These are phyloP conservation scores for Leucophenga maculata DNA, from an alignment of 2,888 invertebrate species.

Conservation along the genomic window DNA sequence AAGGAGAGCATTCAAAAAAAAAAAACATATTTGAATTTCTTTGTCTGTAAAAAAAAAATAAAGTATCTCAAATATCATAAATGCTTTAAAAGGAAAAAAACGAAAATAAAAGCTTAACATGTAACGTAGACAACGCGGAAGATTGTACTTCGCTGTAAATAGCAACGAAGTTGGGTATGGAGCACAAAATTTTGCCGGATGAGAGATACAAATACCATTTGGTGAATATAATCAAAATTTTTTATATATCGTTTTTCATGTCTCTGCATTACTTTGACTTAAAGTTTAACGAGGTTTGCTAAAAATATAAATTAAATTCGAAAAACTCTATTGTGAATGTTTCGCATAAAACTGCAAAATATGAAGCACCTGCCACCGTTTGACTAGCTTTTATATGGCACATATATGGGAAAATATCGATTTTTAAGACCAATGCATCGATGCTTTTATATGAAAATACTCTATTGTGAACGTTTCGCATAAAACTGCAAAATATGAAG, in stretches of 20 bases:
- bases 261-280: background rate
- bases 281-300: no score
- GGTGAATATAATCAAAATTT: conserved; percentile 8
- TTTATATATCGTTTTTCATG: background rate
- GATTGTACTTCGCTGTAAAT: background rate
- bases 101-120: background rate
- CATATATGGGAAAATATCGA: no score
- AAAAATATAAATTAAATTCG: no score
- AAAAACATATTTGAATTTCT: no score
- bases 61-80: conserved; percentile 14
- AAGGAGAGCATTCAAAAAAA: background rate
- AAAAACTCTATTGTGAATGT: no score
- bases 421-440: no score
- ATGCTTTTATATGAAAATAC: no score
- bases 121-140: background rate
- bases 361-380: no score
- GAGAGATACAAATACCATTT: conserved; percentile 2
- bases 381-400: no score
- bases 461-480: no score
- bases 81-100: background rate
- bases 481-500: no score
- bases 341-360: no score
- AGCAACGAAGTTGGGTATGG: background rate
- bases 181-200: background rate
- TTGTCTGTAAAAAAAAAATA: background rate